A percentile compares a stretch with the other conserved stretches of the same genome.
Conservation (phyloP, 2,888 invertebrate species). For the Tachina lurida region DNA sequence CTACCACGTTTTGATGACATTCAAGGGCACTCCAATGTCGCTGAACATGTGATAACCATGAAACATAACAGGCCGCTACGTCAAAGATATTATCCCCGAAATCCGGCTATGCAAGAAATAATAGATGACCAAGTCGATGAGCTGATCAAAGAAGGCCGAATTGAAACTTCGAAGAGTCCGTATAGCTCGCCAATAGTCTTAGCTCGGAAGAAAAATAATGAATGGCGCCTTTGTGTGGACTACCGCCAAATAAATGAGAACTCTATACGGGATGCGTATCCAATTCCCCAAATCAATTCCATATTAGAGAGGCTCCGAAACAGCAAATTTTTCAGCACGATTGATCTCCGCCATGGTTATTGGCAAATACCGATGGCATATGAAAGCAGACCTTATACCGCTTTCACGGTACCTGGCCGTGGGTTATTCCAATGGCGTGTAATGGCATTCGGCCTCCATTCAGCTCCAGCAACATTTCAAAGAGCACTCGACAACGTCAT, state of each 20-base stretch:
- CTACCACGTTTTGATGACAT: neutral
- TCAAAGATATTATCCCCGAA: neutral
- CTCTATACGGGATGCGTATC: neutral
- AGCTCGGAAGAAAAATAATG: conserved; percentile 19
- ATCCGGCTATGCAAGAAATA: conserved; percentile 21
- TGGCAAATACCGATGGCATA: neutral
- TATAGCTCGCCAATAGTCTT: conserved; percentile 42
- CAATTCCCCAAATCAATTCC: neutral
- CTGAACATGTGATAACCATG: neutral
- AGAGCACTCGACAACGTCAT: no score
- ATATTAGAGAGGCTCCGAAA: no score
- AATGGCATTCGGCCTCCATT: conserved; percentile 9
- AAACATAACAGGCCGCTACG: neutral
- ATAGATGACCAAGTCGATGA: conserved; percentile 37
- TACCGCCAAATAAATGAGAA: conserved; percentile 1
- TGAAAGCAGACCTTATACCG: conserved; percentile 18
- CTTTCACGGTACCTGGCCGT: conserved; percentile 13
- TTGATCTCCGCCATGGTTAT: conserved; percentile 7
- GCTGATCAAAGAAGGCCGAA: neutral
- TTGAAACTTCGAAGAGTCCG: conserved; percentile 30
- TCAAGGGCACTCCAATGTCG: neutral
- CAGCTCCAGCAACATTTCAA: no score
- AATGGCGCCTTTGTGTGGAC: conserved; percentile 31
- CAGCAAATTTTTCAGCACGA: conserved; percentile 3
- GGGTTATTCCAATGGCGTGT: conserved; percentile 7